phyloP scores from a whole-genome alignment of 2,797 vertebrate genomes.

The Dallia pectoralis region DNA sequence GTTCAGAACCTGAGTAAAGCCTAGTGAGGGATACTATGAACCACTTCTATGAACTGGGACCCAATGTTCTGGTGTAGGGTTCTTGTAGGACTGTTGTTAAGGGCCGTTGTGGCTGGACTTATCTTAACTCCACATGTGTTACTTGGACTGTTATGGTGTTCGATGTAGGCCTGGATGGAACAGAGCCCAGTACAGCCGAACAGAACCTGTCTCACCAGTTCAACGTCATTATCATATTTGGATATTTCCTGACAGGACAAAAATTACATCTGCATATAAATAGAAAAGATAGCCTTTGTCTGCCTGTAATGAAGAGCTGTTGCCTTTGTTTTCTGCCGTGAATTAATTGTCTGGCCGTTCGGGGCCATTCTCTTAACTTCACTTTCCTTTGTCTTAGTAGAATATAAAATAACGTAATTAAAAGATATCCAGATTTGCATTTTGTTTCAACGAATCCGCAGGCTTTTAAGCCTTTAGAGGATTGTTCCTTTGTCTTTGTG shows the following conservation, averaged over 20 bases:
- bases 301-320: constrained; percentile 45
- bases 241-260: constrained; percentile 45
- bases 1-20: no score
- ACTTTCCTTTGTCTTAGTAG: constrained; percentile 22
- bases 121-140: constrained; percentile 2
- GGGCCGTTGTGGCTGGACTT: background rate
- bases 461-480: constrained; percentile 24
- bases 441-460: constrained; percentile 23
- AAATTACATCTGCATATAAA: constrained; percentile 71
- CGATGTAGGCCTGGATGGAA: constrained; percentile 10
- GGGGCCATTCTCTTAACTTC: constrained; percentile 27
- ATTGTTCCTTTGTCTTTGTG: constrained; percentile 37
- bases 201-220: constrained; percentile 32
- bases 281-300: constrained; percentile 53
- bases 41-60: no score
- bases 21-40: no score
- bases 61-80: background rate
- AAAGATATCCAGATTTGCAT: constrained; percentile 53
- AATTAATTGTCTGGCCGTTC: constrained; percentile 56
- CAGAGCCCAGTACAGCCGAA: constrained; percentile 22
- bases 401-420: constrained; percentile 47
- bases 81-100: background rate
- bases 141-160: constrained; percentile 14
- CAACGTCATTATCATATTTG: constrained; percentile 50
- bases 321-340: constrained; percentile 51